Evolutionary conservation across 2,888 invertebrate genomes (phyloP), one percentile per base, ranked within the genome.

Genomic region (Meliscaeva auricollis): DNA sequence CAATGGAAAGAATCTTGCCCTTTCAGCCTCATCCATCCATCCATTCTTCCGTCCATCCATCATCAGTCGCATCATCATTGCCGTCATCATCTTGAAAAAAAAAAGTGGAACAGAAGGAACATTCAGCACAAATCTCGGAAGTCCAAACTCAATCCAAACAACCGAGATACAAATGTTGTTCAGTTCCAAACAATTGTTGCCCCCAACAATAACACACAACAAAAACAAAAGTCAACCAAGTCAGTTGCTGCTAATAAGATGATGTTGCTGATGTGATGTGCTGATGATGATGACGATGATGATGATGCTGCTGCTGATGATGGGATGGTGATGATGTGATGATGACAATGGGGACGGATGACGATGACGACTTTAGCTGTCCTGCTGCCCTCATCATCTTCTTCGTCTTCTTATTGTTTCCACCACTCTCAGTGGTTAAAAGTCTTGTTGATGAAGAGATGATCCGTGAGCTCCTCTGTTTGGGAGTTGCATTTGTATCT

Each of bases 211-310:
- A 56, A 46, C 38, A 75, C 66, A 76, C 52, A 69, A 76, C 52
- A 69, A 75, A 62, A 75, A 78, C 58, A 69, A 74, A 69, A 74
- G 69, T 68, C 78, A 73, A 79, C 58, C 80, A 76, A 85, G 76
- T 85, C 85, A 77, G 81, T 56, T 80, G 76, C 80, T 80, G 81
- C 85, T 85, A 85, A 85, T 81, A 85, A 85, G 85, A 85, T 81
- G 81, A 81, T 85, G 85, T 81, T 81, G 81, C 81, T 48, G 85
- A 85, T 81, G 85, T 77, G 81, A 64, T 74, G 79, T 74, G 78
- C 48, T 69, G 83, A 68, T 72, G 81, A 81, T 56, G 79, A 73
- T 56, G 72, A 80, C 46, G 78, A 68, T 46, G 72, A 75, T 56
- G 75, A 76, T 30, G 62, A 75, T 30, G 74, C 56, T 80, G 84